Conservation (phyloP, 2,888 invertebrate species). For the Heliconius erato region DNA sequence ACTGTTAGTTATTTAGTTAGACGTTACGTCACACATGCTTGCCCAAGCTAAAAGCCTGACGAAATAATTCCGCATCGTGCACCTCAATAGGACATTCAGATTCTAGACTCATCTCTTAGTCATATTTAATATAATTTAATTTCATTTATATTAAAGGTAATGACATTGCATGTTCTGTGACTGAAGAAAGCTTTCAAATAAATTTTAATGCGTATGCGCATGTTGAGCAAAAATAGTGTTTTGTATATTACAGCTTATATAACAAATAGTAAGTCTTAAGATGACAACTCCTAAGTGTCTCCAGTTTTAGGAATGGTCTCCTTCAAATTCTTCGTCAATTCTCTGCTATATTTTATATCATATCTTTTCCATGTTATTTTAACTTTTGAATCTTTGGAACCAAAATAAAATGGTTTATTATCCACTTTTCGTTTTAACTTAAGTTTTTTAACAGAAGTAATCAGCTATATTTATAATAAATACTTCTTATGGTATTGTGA, state of each 20-base stretch:
- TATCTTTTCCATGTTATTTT: too few relatives aligned
- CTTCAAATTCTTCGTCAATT: too few relatives aligned
- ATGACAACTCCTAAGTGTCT: too few relatives aligned
- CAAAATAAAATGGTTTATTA: too few relatives aligned
- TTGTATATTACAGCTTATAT: neutral
- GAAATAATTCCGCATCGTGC: slow-evolving; percentile 50
- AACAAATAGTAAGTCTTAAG: neutral
- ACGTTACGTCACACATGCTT: slow-evolving; percentile 42
- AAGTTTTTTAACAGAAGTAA: too few relatives aligned
- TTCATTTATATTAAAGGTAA: slow-evolving; percentile 10
- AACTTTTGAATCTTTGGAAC: too few relatives aligned
- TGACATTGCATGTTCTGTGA: slow-evolving; percentile 2
- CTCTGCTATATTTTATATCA: too few relatives aligned
- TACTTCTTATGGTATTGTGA: too few relatives aligned
- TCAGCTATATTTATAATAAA: too few relatives aligned
- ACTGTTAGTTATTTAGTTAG: slow-evolving; percentile 41
- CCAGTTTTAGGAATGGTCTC: too few relatives aligned
- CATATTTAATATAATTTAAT: slow-evolving; percentile 24
- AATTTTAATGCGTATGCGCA: neutral
- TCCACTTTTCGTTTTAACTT: too few relatives aligned
- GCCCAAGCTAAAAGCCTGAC: slow-evolving; percentile 45
- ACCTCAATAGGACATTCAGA: slow-evolving; percentile 40
- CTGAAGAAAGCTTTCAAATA: neutral
- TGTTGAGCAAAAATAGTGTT: neutral
- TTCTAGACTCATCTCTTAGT: slow-evolving; percentile 33